A percentile compares a stretch with the other conserved stretches of the same genome.
Evolutionary conservation across 2,888 invertebrate genomes (phyloP).

Genomic region (Neuroscelio doddi): DNA sequence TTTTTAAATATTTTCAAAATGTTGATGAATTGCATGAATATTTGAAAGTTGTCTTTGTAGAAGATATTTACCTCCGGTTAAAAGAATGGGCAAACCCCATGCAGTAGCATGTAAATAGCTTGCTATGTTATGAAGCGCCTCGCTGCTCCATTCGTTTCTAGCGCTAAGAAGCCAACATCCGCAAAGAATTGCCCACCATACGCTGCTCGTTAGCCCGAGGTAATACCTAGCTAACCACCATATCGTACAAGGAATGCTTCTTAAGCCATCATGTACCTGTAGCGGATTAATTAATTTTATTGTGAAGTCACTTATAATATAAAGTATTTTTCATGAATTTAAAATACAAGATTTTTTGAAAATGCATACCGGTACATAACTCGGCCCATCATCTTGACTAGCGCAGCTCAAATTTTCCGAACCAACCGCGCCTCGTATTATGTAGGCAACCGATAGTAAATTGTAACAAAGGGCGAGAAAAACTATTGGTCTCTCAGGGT

Average conservation of each 20-base stretch:
- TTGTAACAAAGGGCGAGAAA: constrained; percentile 92
- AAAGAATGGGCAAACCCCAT: constrained; percentile 90
- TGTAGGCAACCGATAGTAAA: constrained; percentile 83
- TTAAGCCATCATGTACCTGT: constrained; percentile 70
- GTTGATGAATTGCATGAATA: too few species aligned
- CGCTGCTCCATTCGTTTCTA: constrained; percentile 94
- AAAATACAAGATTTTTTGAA: too few species aligned
- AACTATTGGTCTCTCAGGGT: constrained; percentile 93
- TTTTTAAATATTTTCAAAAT: too few species aligned
- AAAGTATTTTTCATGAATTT: too few species aligned
- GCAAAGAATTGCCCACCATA: constrained; percentile 92
- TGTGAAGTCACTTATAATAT: too few species aligned
- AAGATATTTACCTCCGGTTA: constrained; percentile 82
- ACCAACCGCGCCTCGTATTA: constrained; percentile 79
- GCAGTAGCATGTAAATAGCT: constrained; percentile 89
- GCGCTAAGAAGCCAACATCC: constrained; percentile 93
- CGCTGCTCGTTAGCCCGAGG: constrained; percentile 84
- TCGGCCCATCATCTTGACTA: constrained; percentile 69
- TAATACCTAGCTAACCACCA: constrained; percentile 85
- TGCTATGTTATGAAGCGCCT: constrained; percentile 89
- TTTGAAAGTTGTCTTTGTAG: too few species aligned
- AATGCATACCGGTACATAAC: constrained; percentile 68
- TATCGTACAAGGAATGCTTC: constrained; percentile 79
- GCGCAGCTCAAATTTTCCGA: constrained; percentile 69
- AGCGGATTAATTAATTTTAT: constrained; percentile 15